Evolutionary conservation across 2,113 vertebrate genomes (phyloP).

Genomic region (Orientallactaga bullata): DNA sequence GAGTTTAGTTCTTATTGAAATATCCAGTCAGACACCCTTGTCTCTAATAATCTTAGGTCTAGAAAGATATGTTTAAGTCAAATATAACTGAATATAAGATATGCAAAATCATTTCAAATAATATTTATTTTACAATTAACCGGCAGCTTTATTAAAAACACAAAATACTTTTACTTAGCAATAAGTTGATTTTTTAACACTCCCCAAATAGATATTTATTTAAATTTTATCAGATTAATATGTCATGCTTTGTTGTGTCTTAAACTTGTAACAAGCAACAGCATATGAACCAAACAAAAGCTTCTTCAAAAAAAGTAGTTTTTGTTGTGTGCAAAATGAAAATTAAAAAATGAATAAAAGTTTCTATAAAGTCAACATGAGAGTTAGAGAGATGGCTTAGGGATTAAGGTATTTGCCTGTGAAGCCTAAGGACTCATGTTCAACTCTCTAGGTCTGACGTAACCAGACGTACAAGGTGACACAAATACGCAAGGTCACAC

Average conservation of each 20-base stretch:
- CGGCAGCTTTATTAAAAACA: background rate
- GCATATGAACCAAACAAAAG: background rate
- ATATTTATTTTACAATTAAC: background rate
- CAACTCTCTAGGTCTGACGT: too few relatives aligned
- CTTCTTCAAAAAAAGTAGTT: background rate
- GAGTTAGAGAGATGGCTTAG: too few relatives aligned
- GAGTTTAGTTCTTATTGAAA: background rate
- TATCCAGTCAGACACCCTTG: background rate
- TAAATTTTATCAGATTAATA: slow-evolving; percentile 35
- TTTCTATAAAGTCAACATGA: background rate
- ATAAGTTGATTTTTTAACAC: background rate
- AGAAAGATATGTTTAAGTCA: slow-evolving; percentile 1
- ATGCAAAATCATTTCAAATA: background rate
- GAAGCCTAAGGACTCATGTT: too few relatives aligned
- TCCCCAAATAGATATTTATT: background rate
- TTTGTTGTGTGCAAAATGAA: background rate
- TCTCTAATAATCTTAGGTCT: background rate
- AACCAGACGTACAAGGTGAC: too few relatives aligned
- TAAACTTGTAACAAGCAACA: background rate
- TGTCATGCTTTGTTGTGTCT: slow-evolving; percentile 14
- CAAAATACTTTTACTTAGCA: background rate
- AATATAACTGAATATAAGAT: background rate
- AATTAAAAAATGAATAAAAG: background rate
- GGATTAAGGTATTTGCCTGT: too few relatives aligned
- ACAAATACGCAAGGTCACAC: too few relatives aligned